Base-by-base conservation (phyloP, 37 sponge, comb jelly and placozoan genomes). In the Diacarnus erythraeanus region DNA sequence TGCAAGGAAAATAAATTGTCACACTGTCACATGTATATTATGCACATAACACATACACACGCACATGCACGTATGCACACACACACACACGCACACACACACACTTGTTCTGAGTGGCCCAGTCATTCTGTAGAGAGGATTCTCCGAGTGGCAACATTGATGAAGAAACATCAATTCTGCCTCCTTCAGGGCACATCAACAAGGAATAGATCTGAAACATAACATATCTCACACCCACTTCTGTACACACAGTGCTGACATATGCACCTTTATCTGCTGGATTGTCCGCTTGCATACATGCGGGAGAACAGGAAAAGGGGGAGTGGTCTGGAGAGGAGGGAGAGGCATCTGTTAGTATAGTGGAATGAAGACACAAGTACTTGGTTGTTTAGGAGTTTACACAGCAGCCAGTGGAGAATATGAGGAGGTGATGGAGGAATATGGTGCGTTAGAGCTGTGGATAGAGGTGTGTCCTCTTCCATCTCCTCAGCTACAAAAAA, bases 221-320 rank as follows among this genome's bases (percentile, higher is more conserved):
- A 47, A 40, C 23, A 1, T 26, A 77, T 39, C 40, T 1, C 23
- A 60, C 9, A 60, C 23, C 23, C 61, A 6, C 5, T 26, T 17
- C 9, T 5, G 61, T 60, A 60, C 23, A 21, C 38, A 27, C 20
- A 35, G 69, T 9, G 36, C 69, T 68, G 37, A 30, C 1, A 33
- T 2, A 18, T 3, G 38, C 43, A 84, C 85, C 85, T 84, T 77
- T 20, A 78, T 38, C 25, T 77, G 1, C 30, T 41, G 44, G 2
- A 30, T 38, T 9, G 85, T 84, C 64, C 78, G 70, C 51, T 57
- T 71, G 21, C 61, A 71, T 0, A 84, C 85, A 71, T 6, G 43
- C 22, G 38, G 54, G 43, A 84, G 64, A 12, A 77, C 37, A 31
- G 85, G 85, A 61, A 84, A 84, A 2, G 65, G 73, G 18, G 78